phyloP scores from a whole-genome alignment of 2,113 vertebrate genomes.

The Chunga burmeisteri region DNA sequence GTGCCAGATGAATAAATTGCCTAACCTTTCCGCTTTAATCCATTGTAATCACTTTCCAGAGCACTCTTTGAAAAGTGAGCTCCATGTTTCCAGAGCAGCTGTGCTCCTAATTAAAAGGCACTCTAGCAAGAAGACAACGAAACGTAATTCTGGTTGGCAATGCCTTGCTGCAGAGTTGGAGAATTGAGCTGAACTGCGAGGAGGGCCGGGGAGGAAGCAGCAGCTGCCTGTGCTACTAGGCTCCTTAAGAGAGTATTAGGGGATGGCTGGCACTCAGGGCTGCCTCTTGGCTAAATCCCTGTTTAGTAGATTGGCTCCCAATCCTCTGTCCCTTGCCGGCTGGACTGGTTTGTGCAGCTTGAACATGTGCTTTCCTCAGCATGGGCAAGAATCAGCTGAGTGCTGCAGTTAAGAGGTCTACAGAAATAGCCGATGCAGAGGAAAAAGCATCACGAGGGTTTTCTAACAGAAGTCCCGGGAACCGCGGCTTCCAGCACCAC shows the following conservation, averaged over 20 bases:
- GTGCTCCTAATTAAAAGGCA: slow-evolving; percentile 70
- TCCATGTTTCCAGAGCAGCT: slow-evolving; percentile 41
- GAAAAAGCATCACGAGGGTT: not conserved
- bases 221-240: not conserved
- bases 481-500: not conserved
- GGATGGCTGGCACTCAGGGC: not conserved
- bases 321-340: not conserved
- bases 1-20: slow-evolving; percentile 39
- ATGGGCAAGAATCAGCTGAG: not conserved
- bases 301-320: slow-evolving; percentile 22
- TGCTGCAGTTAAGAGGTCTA: not conserved
- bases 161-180: not conserved
- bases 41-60: slow-evolving; percentile 62
- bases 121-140: slow-evolving; percentile 45
- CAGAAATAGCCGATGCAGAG: not conserved
- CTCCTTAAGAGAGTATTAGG: slow-evolving; percentile 10
- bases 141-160: slow-evolving; percentile 22
- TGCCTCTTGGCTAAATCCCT: slow-evolving; percentile 43
- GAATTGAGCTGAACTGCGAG: not conserved
- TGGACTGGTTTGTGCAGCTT: not conserved
- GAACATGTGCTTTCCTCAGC: not conserved
- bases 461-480: not conserved
- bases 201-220: not conserved
- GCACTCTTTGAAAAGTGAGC: slow-evolving; percentile 39
- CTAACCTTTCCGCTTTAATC: slow-evolving; percentile 52